Evolutionary conservation across 2,888 invertebrate genomes (phyloP).

Genomic region (Shargacucullia verbasci): DNA sequence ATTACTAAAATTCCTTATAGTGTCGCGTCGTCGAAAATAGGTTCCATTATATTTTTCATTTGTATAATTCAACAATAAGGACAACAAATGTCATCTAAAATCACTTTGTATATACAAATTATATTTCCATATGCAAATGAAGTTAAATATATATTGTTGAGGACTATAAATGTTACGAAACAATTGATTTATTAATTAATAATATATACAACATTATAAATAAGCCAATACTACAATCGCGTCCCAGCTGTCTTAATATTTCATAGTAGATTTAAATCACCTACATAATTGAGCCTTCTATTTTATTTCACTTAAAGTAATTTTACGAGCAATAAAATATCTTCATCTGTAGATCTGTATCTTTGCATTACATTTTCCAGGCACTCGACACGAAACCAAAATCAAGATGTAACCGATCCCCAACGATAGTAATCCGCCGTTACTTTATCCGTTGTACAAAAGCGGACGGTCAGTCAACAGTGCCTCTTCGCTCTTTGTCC

Average conservation of each 20-base stretch:
- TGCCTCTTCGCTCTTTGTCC: slow-evolving; percentile 75
- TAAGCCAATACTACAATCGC: not conserved
- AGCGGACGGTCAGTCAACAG: slow-evolving; percentile 82
- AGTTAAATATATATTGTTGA: too few relatives aligned
- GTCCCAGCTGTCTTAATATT: slow-evolving; percentile 24
- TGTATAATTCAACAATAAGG: too few relatives aligned
- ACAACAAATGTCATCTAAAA: too few relatives aligned
- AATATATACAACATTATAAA: not conserved
- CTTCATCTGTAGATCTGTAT: slow-evolving; percentile 65
- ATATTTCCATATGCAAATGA: too few relatives aligned
- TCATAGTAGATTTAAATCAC: slow-evolving; percentile 25
- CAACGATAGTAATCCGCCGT: slow-evolving; percentile 66
- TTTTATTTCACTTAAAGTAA: slow-evolving; percentile 61
- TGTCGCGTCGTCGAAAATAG: too few relatives aligned
- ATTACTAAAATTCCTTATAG: too few relatives aligned
- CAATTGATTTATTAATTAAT: not conserved
- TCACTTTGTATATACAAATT: too few relatives aligned
- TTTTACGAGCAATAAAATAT: slow-evolving; percentile 74
- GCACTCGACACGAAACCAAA: slow-evolving; percentile 52
- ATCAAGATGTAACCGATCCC: slow-evolving; percentile 72
- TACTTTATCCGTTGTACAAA: slow-evolving; percentile 70
- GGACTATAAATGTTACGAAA: too few relatives aligned
- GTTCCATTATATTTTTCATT: too few relatives aligned
- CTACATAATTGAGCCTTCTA: slow-evolving; percentile 49
- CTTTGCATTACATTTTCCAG: slow-evolving; percentile 59